Conservation (phyloP, 2,797 vertebrate genomes). For the Anguilla pacifica region DNA sequence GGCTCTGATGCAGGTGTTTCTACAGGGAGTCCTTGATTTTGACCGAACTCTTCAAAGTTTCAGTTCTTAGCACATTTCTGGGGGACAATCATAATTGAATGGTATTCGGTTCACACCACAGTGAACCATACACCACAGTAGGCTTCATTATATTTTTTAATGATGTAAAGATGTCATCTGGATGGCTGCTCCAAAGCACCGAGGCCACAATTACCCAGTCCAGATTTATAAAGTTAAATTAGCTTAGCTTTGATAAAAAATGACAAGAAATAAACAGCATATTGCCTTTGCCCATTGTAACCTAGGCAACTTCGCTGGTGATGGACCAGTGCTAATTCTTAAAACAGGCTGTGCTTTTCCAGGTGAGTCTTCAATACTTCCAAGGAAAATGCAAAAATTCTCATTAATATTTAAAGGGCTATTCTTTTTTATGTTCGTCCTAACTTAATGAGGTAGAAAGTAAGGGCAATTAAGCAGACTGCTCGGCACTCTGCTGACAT, state of each 20-base stretch:
- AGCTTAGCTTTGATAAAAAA: not conserved
- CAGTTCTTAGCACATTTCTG: not conserved
- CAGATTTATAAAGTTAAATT: not conserved
- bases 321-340: not conserved
- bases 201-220: not conserved
- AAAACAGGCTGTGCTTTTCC: not conserved
- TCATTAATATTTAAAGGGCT: slow-evolving; percentile 26
- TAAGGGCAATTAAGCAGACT: slow-evolving; percentile 28
- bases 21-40: not conserved
- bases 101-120: not conserved
- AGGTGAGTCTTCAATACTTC: slow-evolving; percentile 6
- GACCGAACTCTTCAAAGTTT: not conserved
- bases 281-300: not conserved
- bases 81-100: not conserved
- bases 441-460: slow-evolving; percentile 30
- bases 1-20: not conserved
- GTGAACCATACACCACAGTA: not conserved
- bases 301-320: not conserved
- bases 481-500: not conserved
- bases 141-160: not conserved
- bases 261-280: not conserved
- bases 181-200: not conserved
- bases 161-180: not conserved
- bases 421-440: slow-evolving; percentile 17
- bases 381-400: slow-evolving; percentile 6